A percentile compares a stretch with the other conserved stretches of the same genome.
These are phyloP conservation scores for Drosophila stalkeri DNA, from an alignment of 2,888 invertebrate species.

Conservation along the genomic window DNA sequence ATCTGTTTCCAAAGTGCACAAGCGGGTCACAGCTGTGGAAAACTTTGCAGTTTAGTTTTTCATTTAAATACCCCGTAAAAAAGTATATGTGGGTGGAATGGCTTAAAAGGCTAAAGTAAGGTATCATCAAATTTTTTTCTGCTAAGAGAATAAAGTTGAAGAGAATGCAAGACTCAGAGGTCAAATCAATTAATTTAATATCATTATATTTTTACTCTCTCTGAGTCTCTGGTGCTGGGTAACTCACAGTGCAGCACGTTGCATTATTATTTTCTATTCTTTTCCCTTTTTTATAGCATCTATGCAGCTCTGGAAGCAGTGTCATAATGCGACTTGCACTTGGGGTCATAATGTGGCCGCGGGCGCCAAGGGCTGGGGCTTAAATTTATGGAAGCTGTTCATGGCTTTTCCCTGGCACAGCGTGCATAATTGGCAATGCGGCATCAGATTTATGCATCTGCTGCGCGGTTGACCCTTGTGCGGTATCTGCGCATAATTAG, in stretches of 20 bases:
- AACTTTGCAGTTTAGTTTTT: constrained; percentile 29
- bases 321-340: constrained; percentile 76
- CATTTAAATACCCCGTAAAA: constrained; percentile 8
- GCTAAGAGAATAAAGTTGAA: neutral
- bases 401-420: constrained; percentile 40
- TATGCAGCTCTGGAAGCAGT: constrained; percentile 27
- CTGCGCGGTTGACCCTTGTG: constrained; percentile 44
- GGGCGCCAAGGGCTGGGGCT: constrained; percentile 20
- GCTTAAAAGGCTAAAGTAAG: neutral
- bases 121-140: no score
- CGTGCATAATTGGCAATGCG: constrained; percentile 77
- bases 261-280: constrained; percentile 2
- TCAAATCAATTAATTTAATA: neutral
- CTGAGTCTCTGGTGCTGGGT: neutral
- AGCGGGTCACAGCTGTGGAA: constrained; percentile 62
- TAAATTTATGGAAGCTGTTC: constrained; percentile 70
- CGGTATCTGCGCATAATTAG: constrained; percentile 78
- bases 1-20: constrained; percentile 48
- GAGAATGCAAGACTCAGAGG: no score
- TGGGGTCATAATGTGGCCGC: constrained; percentile 47
- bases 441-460: constrained; percentile 56
- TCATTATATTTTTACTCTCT: neutral
- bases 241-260: neutral
- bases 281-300: constrained; percentile 19
- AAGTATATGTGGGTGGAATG: neutral